Percentiles rank a stretch among this genome's conserved stretches.
phyloP scores from a whole-genome alignment of 2,888 invertebrate species.

The Fragum sueziense region DNA sequence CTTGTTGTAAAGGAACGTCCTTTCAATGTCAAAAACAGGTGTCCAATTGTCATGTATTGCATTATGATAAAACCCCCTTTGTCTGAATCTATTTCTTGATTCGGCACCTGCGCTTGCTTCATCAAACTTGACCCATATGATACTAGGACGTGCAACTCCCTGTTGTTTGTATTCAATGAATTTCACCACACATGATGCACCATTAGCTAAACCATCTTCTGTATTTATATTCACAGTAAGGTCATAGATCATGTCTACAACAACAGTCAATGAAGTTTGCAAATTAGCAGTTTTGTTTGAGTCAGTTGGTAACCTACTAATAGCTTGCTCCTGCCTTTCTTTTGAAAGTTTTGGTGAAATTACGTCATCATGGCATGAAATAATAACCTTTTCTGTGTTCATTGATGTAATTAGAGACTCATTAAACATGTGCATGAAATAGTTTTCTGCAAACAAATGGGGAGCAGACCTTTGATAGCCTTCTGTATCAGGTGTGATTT shows the following conservation, averaged over 20 bases:
- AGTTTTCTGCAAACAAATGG: constrained; percentile 54
- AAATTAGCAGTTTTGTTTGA: constrained; percentile 36
- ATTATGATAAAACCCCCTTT: constrained; percentile 19
- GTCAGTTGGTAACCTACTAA: constrained; percentile 10
- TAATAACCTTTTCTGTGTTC: constrained; percentile 8
- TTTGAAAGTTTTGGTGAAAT: constrained; percentile 4
- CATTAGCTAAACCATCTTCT: constrained; percentile 62
- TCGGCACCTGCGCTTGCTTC: constrained; percentile 29
- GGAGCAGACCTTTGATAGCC: constrained; percentile 33
- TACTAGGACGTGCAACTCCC: background rate
- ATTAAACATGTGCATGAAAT: constrained; percentile 41
- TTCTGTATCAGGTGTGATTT: background rate
- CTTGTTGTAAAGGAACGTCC: constrained; percentile 30
- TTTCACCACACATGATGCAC: constrained; percentile 51
- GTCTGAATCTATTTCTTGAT: constrained; percentile 18
- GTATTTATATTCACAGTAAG: constrained; percentile 50
- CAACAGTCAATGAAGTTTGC: constrained; percentile 19
- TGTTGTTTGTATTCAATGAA: constrained; percentile 31
- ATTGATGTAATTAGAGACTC: constrained; percentile 10
- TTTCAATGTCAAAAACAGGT: no score
- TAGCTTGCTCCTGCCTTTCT: constrained; percentile 7
- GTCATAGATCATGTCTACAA: constrained; percentile 51
- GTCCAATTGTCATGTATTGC: constrained; percentile 32
- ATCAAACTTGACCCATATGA: constrained; percentile 47
- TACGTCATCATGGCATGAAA: constrained; percentile 49